Evolutionary conservation across 1,140 invertebrate genomes (phyloP).

Genomic region (Gerris buenoi): DNA sequence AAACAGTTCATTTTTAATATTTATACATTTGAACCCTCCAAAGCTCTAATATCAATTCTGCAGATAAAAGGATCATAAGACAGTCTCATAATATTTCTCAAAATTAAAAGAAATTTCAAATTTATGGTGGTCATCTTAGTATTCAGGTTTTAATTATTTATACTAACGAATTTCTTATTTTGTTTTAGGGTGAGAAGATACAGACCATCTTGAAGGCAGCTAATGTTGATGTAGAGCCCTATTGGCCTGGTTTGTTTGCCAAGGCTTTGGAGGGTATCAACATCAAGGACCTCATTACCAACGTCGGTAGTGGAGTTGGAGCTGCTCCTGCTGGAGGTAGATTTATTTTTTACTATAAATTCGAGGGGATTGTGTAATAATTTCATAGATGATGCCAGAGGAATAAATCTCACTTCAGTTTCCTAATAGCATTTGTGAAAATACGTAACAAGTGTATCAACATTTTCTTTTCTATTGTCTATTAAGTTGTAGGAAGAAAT

Average conservation of each 20-base stretch:
- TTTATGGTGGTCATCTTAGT: too few species aligned
- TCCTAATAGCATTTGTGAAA: not conserved
- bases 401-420: not conserved
- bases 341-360: not conserved
- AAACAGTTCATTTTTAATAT: too few species aligned
- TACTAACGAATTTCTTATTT: too few species aligned
- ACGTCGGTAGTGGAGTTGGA: constrained; percentile 84
- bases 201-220: constrained; percentile 93
- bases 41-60: too few species aligned
- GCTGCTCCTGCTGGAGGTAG: constrained; percentile 52
- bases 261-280: constrained; percentile 91
- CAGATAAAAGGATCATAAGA: too few species aligned
- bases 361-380: not conserved
- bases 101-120: too few species aligned
- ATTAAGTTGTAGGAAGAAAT: too few species aligned
- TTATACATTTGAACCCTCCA: too few species aligned
- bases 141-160: too few species aligned
- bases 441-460: not conserved
- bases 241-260: constrained; percentile 96
- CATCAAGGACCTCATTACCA: constrained; percentile 85
- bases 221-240: constrained; percentile 89
- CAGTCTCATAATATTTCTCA: too few species aligned
- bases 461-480: not conserved
- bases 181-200: constrained; percentile 86
- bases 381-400: too few species aligned